Percentiles rank a stretch among this genome's conserved stretches.
Conservation (phyloP, 2,888 invertebrate genomes). For the Polia nebulosa region DNA sequence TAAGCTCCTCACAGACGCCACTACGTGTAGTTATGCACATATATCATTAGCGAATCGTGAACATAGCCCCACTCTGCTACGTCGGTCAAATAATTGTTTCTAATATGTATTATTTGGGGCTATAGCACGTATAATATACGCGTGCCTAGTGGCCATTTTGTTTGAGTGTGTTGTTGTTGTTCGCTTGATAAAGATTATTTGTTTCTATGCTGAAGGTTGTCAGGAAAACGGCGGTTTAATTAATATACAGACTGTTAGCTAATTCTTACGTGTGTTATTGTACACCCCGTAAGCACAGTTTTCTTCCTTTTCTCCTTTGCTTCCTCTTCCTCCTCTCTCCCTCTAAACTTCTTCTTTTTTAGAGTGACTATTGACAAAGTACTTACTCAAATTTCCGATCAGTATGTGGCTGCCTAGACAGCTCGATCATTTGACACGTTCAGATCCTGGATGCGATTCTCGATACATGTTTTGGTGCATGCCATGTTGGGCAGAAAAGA, state of each 20-base stretch:
- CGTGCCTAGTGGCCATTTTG: slow-evolving; percentile 32
- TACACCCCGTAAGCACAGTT: neutral
- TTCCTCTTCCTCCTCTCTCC: no score
- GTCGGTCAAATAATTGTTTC: slow-evolving; percentile 62
- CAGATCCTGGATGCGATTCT: no score
- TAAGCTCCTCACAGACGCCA: slow-evolving; percentile 45
- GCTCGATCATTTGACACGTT: no score
- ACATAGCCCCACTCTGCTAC: slow-evolving; percentile 43
- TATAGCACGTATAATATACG: slow-evolving; percentile 53
- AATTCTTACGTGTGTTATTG: neutral
- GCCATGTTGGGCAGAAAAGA: no score
- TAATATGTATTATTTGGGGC: slow-evolving; percentile 46
- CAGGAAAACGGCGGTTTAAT: neutral
- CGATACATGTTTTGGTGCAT: no score
- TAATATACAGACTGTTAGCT: neutral
- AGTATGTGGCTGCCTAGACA: no score
- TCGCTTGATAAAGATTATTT: slow-evolving; percentile 9
- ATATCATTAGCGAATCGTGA: slow-evolving; percentile 59
- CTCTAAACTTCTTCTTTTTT: no score
- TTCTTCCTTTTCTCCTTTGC: neutral
- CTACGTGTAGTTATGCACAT: slow-evolving; percentile 76
- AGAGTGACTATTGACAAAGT: no score
- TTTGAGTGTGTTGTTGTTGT: slow-evolving; percentile 42
- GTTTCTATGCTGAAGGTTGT: neutral
- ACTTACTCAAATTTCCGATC: no score